Percentiles rank a stretch among this genome's conserved stretches.
Evolutionary conservation across 2,888 invertebrate species (phyloP).

Genomic region (Diarsia brunnea): DNA sequence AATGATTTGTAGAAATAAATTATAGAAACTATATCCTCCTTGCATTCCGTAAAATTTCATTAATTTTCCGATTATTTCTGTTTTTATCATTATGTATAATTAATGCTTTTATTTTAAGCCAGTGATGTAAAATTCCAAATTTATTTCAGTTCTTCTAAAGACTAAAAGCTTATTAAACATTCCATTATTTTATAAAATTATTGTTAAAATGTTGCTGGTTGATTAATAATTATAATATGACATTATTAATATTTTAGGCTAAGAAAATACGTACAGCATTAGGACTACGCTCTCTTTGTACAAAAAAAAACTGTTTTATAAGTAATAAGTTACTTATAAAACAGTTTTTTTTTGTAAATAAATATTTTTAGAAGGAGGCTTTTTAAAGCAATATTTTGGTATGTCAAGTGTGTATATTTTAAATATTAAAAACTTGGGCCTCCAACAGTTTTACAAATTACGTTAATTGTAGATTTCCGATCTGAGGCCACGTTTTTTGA

Average conservation of each 20-base stretch:
- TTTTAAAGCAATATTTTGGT: background rate
- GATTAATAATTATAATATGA: background rate
- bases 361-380: background rate
- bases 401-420: background rate
- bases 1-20: background rate
- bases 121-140: constrained; percentile 18
- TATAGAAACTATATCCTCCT: background rate
- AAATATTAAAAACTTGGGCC: background rate
- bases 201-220: background rate
- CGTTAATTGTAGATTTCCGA: background rate
- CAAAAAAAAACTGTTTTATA: background rate
- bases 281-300: constrained; percentile 8
- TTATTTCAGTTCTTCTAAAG: constrained; percentile 1
- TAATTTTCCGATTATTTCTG: background rate
- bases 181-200: constrained; percentile 10
- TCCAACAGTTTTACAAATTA: background rate
- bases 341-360: too few relatives aligned
- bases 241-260: background rate
- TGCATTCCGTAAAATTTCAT: background rate
- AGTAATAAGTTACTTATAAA: background rate
- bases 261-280: background rate
- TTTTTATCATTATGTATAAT: background rate
- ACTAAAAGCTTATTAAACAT: background rate
- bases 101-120: background rate
- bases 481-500: background rate